phyloP scores from a whole-genome alignment of 2,797 vertebrate species.

The Sebastiscus albofasciatus region DNA sequence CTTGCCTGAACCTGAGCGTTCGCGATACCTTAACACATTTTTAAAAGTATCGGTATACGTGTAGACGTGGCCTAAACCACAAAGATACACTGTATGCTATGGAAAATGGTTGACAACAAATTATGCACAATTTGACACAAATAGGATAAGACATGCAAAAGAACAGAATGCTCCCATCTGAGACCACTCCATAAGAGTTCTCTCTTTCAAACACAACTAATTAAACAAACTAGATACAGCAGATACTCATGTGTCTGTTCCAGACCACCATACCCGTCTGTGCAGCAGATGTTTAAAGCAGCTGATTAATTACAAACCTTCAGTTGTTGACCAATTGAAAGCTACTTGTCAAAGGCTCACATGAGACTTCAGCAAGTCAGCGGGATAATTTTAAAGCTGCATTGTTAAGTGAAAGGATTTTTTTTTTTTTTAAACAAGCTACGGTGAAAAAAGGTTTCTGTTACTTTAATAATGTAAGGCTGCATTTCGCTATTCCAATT shows the following conservation, averaged over 20 bases:
- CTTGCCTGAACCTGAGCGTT: too few relatives aligned
- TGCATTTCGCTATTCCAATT: background rate
- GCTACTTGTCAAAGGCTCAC: constrained; percentile 30
- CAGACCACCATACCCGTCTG: background rate
- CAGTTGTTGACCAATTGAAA: constrained; percentile 36
- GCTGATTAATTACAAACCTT: constrained; percentile 49
- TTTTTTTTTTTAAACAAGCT: background rate
- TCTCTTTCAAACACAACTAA: constrained; percentile 28
- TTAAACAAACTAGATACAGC: constrained; percentile 28
- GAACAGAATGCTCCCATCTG: background rate
- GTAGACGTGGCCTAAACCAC: background rate
- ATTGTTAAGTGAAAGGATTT: background rate
- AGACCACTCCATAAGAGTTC: constrained; percentile 1
- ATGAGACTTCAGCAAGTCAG: constrained; percentile 13
- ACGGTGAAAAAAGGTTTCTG: background rate
- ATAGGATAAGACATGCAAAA: background rate
- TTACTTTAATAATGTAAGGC: background rate
- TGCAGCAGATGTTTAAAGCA: constrained; percentile 42
- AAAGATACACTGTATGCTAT: background rate
- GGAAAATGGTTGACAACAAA: background rate
- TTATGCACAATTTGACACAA: background rate
- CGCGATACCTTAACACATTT: too few relatives aligned
- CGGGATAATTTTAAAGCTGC: background rate
- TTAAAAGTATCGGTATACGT: too few relatives aligned
- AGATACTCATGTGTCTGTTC: constrained; percentile 11